phyloP scores from a whole-genome alignment of 2,797 vertebrate genomes.

The Pseudochirops corinnae region DNA sequence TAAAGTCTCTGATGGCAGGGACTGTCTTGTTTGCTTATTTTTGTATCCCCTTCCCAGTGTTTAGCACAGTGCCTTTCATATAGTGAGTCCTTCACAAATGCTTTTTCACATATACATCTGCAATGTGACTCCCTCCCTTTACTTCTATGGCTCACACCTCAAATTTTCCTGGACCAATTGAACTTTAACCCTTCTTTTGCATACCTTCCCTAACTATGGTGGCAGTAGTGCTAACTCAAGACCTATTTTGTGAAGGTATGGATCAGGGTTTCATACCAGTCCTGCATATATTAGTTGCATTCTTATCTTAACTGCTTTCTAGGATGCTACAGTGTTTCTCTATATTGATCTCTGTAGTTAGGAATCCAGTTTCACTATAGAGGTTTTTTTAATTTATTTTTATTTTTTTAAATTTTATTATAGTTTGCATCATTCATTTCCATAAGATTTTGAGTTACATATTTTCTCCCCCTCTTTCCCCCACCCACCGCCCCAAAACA shows the following conservation, averaged over 20 bases:
- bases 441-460: no score
- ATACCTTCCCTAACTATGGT: not conserved
- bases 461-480: no score
- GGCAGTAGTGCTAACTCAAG: not conserved
- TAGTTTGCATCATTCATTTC: no score
- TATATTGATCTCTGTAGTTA: not conserved
- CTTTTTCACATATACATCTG: not conserved
- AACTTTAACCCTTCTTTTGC: not conserved
- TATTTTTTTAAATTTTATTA: no score
- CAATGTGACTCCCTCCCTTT: not conserved
- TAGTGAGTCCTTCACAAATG: not conserved
- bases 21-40: not conserved
- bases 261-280: not conserved
- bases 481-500: no score
- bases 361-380: not conserved
- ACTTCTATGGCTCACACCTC: not conserved
- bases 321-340: not conserved
- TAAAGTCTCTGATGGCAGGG: not conserved
- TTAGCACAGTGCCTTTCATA: not conserved
- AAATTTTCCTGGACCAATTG: not conserved
- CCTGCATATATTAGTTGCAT: not conserved
- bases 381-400: no score
- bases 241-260: not conserved
- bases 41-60: not conserved
- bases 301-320: not conserved